A percentile compares a stretch with the other conserved stretches of the same genome.
phyloP scores from a whole-genome alignment of 2,797 vertebrate genomes.

The Vireo griseus region DNA sequence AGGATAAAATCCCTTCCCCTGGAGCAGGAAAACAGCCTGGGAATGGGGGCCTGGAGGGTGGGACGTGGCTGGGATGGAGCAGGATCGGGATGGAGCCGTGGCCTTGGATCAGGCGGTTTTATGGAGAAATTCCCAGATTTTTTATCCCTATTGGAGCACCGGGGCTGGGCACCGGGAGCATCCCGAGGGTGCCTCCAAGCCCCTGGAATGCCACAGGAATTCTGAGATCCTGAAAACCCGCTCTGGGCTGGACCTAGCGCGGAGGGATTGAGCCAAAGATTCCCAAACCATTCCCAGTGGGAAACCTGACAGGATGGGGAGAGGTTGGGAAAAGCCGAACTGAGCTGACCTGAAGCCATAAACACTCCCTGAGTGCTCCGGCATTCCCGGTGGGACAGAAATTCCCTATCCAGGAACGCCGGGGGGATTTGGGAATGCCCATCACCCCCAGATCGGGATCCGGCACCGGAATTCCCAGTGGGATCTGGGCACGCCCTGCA shows the following conservation, averaged over 20 bases:
- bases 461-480: accelerated
- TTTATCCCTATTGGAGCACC: accelerated
- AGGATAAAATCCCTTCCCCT: not conserved
- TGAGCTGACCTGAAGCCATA: not conserved
- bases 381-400: not conserved
- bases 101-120: accelerated
- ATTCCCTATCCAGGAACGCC: accelerated
- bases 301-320: not conserved
- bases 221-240: accelerated
- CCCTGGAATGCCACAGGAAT: not conserved
- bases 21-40: not conserved
- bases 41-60: no score
- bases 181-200: accelerated
- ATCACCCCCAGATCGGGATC: accelerated
- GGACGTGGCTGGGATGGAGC: not conserved
- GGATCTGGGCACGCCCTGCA: not conserved
- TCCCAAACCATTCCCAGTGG: accelerated
- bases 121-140: not conserved
- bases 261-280: not conserved
- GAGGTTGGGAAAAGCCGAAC: not conserved
- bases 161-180: not conserved
- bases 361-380: not conserved
- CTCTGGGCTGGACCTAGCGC: not conserved
- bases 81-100: not conserved
- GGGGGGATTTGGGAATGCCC: not conserved